Percentiles rank a stretch among this genome's conserved stretches.
These are phyloP conservation scores for Cryptus armator DNA, from an alignment of 2,888 invertebrate genomes.

Conservation along the genomic window DNA sequence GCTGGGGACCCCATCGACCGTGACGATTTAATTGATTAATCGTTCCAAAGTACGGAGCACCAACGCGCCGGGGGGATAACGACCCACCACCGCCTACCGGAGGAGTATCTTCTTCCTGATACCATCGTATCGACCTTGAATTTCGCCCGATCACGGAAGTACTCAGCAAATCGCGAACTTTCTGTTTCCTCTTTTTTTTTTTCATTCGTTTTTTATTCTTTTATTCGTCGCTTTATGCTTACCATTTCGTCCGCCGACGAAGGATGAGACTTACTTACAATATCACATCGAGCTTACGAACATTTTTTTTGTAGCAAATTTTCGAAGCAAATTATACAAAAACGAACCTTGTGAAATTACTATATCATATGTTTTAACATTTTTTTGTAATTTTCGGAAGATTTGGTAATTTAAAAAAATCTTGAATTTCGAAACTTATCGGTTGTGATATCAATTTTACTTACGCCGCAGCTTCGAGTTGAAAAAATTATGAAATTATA, in stretches of 20 bases:
- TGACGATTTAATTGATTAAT: constrained; percentile 80
- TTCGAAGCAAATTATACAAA: constrained; percentile 9
- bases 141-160: constrained; percentile 65
- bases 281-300: constrained; percentile 62
- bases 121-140: constrained; percentile 75
- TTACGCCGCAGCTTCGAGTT: too few species aligned
- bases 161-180: constrained; percentile 68
- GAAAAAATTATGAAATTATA: too few species aligned
- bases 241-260: constrained; percentile 12
- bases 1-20: constrained; percentile 72
- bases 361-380: too few species aligned
- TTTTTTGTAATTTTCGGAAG: too few species aligned
- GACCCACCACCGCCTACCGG: constrained; percentile 34
- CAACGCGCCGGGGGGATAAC: constrained; percentile 55
- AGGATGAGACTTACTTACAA: constrained; percentile 51
- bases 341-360: neutral
- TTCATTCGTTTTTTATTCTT: neutral
- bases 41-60: constrained; percentile 71
- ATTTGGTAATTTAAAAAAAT: too few species aligned
- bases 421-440: too few species aligned
- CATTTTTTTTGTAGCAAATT: constrained; percentile 32
- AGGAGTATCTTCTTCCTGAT: constrained; percentile 58
- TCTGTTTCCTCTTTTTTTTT: constrained; percentile 32
- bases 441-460: too few species aligned
- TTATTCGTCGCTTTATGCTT: constrained; percentile 16